Conservation (phyloP, 2,797 vertebrate species). For the Trachops cirrhosus region DNA sequence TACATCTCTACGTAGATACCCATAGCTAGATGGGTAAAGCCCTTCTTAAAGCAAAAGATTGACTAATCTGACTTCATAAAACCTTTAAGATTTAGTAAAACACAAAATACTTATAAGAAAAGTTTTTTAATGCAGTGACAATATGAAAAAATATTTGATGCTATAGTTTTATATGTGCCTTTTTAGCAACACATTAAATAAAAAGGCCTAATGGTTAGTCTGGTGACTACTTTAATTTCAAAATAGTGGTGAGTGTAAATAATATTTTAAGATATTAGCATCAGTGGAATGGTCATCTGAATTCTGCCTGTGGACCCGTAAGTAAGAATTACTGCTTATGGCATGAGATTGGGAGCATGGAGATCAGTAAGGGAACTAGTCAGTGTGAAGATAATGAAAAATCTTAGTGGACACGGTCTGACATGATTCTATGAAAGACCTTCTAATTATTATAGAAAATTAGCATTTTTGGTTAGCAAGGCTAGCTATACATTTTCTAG, state of each 20-base stretch:
- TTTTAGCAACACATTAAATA: background rate
- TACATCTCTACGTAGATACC: background rate
- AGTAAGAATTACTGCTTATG: background rate
- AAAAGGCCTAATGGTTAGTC: background rate
- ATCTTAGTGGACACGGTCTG: background rate
- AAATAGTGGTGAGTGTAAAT: background rate
- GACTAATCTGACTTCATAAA: background rate
- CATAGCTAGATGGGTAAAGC: background rate
- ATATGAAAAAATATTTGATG: background rate
- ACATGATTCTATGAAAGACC: background rate
- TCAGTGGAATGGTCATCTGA: background rate
- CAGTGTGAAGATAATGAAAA: background rate
- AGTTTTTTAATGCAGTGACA: background rate
- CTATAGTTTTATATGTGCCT: background rate
- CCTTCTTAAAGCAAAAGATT: background rate
- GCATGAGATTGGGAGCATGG: background rate
- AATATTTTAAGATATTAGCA: background rate
- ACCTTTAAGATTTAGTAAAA: slow-evolving; percentile 1
- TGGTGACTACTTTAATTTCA: slow-evolving; percentile 35
- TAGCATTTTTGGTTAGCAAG: background rate
- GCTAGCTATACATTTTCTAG: too few relatives aligned
- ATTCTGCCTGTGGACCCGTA: background rate
- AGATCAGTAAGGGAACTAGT: slow-evolving; percentile 4
- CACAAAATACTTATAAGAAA: background rate
- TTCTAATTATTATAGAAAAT: slow-evolving; percentile 21